Base-by-base conservation (phyloP, 2,888 invertebrate genomes). In the Polyommatus icarus region DNA sequence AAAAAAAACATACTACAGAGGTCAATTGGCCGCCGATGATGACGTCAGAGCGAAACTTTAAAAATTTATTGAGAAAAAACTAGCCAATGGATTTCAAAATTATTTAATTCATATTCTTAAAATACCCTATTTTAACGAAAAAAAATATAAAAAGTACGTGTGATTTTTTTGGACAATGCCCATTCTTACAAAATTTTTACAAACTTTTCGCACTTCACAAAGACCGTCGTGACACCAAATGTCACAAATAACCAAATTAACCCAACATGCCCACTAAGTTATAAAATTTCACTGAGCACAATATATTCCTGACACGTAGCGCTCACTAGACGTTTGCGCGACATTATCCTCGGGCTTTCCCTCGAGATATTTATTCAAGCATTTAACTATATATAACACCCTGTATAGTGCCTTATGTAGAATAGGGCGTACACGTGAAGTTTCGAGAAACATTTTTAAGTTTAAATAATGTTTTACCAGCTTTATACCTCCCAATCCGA, bases 261-360 rank as follows among this genome's bases (percentile, higher is more conserved):
- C 67, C 24, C 6, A 67, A 67, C 29, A 32, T 32, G 29, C 18
- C 67, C 29, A 32, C 29, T 67, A 67, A 67, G 67, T 67, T 67
- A 67, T 32, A 67, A 67, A 67, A 67, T 67, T 67, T 67, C 29
- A 67, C 67, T 67, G 67, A 29, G 6, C 67, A 29, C 61, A 67
- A 29, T 67, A 32, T 67, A 67, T 67, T 67, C 67, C 6, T 6
- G 15, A 29, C 67, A 67, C 67, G 67, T 67, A 67, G 29, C 29
- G 67, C 67, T 67, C 67, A 67, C 29, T 67, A 67, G 67, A 67
- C 67, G 29, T 67, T 67, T 29, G 67, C 15, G 67, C 29, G 67
- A 67, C 67, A 67, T 67, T 67, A 67, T 67, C 29, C 67, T 24
- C 20, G 29, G 67, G 29, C 67, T 67, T 67, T 15, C 67, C 29